Evolutionary conservation across 2,888 invertebrate genomes (phyloP), one percentile per base, ranked within the genome.

Genomic region (Nesidiocoris tenuis): DNA sequence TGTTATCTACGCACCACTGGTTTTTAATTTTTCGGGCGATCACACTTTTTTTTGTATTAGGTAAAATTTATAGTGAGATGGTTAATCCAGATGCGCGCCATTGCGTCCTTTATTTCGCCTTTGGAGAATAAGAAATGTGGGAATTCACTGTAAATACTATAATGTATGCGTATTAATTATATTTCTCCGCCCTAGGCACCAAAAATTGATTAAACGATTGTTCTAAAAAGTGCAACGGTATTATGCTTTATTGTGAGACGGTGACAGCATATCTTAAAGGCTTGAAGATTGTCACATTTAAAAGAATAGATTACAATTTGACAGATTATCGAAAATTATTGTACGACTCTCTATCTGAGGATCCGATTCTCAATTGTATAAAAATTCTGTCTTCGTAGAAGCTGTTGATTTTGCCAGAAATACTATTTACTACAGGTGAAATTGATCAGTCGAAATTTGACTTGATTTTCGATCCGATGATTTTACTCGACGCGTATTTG

Each of bases 221-320:
- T 67, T 54, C 56, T 23, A 23, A 70, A n/a, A 59, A 70, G 61
- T 70, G 70, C 70, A 24, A 70, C 59, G 70, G 70, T 70, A 70
- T 59, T 70, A 70, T 70, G 70, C 70, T 70, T 70, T 70, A 70
- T 70, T 59, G 25, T 70, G 54, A 25, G 23, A 25, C 24, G 70
- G 57, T 70, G 57, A 70, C 7, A 18, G 17, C 59, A 3, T 7
- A 39, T 12, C 59, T 59, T 19, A 59, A n/a, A 18, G 59, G 59
- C 59, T 18, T 18, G 19, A 59, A 7, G 39, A 39, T 39, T 39
- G 39, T 39, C 39, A 39, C 39, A 59, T 59, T 9, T 3, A n/a
- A n/a, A 59, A 59, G 19, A 16, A 9, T 9, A 16, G n/a, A 9
- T 59, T 59, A 59, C n/a, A 9, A 59, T n/a, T 9, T 9, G n/a